These are phyloP conservation scores for Ormyrus labotus DNA, from an alignment of 2,888 invertebrate genomes.

Conservation along the genomic window DNA sequence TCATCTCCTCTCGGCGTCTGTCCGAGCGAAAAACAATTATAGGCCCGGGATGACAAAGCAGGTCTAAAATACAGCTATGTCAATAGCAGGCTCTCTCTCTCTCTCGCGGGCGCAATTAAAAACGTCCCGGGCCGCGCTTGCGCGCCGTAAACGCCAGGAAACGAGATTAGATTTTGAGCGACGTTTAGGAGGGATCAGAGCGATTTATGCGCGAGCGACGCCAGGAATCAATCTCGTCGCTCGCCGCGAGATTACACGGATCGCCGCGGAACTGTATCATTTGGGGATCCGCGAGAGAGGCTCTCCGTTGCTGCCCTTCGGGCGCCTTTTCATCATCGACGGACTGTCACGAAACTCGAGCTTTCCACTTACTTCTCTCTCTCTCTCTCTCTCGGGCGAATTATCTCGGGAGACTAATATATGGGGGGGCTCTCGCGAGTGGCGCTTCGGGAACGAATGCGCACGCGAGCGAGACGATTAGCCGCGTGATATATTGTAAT, in stretches of 20 bases:
- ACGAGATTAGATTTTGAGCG: slow-evolving; percentile 52
- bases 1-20: no score
- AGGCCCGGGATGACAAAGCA: slow-evolving; percentile 2
- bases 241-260: slow-evolving; percentile 4
- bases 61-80: no score
- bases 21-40: not conserved
- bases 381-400: slow-evolving; percentile 4
- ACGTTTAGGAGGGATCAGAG: slow-evolving; percentile 39
- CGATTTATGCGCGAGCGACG: slow-evolving; percentile 69
- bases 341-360: slow-evolving; percentile 54
- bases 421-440: slow-evolving; percentile 12
- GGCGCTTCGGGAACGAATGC: slow-evolving; percentile 18
- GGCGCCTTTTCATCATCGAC: slow-evolving; percentile 63
- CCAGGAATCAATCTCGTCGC: slow-evolving; percentile 71
- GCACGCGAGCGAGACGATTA: slow-evolving; percentile 22
- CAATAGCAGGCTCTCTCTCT: not conserved
- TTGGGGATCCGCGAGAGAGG: slow-evolving; percentile 15
- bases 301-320: slow-evolving; percentile 58
- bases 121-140: not conserved
- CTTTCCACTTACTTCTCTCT: slow-evolving; percentile 10
- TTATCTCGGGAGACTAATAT: slow-evolving; percentile 51
- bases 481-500: slow-evolving; percentile 45
- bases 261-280: slow-evolving; percentile 50
- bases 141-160: slow-evolving; percentile 33
- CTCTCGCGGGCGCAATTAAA: slow-evolving; percentile 6